Percentiles rank a stretch among this genome's conserved stretches.
These are phyloP conservation scores for Hemibagrus guttatus DNA, from an alignment of 2,797 vertebrate genomes.

Conservation along the genomic window DNA sequence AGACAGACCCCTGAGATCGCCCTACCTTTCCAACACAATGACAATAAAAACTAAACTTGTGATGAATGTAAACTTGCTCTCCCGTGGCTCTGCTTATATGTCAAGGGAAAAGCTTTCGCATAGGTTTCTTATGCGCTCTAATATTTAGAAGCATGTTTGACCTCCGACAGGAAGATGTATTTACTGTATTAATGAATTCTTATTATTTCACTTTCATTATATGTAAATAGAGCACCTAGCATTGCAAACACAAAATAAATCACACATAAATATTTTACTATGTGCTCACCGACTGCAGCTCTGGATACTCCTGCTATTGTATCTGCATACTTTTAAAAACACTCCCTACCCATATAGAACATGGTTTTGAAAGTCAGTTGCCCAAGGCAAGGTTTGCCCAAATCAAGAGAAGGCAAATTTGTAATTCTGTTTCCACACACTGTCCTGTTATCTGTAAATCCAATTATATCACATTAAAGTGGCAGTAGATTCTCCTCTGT, in stretches of 20 bases:
- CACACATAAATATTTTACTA: conserved; percentile 36
- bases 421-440: neutral
- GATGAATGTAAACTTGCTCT: conserved; percentile 25
- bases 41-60: conserved; percentile 14
- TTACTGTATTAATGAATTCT: conserved; percentile 51
- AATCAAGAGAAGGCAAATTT: conserved; percentile 5
- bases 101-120: conserved; percentile 43
- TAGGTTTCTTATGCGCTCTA: conserved; percentile 33
- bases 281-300: conserved; percentile 31
- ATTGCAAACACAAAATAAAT: conserved; percentile 43
- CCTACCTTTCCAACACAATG: conserved; percentile 27
- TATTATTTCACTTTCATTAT: conserved; percentile 58
- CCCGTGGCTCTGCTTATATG: conserved; percentile 21
- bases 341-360: neutral
- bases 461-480: conserved; percentile 32
- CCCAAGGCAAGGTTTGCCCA: conserved; percentile 22
- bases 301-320: conserved; percentile 1
- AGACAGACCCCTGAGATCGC: conserved; percentile 24
- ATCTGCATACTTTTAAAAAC: neutral
- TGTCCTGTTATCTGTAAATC: conserved; percentile 27
- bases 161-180: conserved; percentile 37
- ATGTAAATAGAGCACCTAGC: conserved; percentile 49
- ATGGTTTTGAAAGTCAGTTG: conserved; percentile 18
- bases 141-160: conserved; percentile 47
- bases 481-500: conserved; percentile 50